Percentiles rank a stretch among this genome's conserved stretches.
phyloP scores from a whole-genome alignment of 1,140 invertebrate species.

The Drosophila sturtevanti region DNA sequence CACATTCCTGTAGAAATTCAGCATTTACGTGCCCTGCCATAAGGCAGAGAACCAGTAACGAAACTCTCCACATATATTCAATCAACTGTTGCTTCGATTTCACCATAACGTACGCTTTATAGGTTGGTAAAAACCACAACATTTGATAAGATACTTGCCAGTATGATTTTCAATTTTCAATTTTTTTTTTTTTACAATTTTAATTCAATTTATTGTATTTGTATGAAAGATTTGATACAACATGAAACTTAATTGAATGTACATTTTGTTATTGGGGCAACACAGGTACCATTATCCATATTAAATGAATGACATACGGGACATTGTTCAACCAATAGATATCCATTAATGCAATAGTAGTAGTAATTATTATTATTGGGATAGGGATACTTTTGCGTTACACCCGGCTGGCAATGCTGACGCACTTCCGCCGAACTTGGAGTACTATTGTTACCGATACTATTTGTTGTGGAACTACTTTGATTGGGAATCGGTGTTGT shows the following conservation, averaged over 20 bases:
- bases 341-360: conserved; percentile 64
- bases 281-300: conserved; percentile 29
- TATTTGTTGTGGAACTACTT: not conserved
- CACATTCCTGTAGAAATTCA: conserved; percentile 61
- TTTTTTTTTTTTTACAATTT: conserved; percentile 60
- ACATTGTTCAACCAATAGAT: conserved; percentile 68
- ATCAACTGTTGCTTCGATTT: conserved; percentile 32
- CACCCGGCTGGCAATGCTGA: conserved; percentile 41
- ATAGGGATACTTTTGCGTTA: conserved; percentile 58
- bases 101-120: conserved; percentile 47
- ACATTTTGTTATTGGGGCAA: conserved; percentile 19
- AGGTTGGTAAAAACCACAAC: conserved; percentile 21
- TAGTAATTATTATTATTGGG: conserved; percentile 78
- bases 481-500: not conserved
- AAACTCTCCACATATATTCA: conserved; percentile 50
- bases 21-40: conserved; percentile 22
- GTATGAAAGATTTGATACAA: conserved; percentile 41
- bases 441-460: not conserved
- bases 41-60: conserved; percentile 47
- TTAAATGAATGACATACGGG: conserved; percentile 59
- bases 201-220: conserved; percentile 64
- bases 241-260: conserved; percentile 56
- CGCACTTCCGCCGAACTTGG: conserved; percentile 37
- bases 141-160: conserved; percentile 1
- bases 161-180: too few relatives aligned